Evolutionary conservation across 2,797 vertebrate genomes (phyloP).

Genomic region (Enteromius unitaeniatus): DNA sequence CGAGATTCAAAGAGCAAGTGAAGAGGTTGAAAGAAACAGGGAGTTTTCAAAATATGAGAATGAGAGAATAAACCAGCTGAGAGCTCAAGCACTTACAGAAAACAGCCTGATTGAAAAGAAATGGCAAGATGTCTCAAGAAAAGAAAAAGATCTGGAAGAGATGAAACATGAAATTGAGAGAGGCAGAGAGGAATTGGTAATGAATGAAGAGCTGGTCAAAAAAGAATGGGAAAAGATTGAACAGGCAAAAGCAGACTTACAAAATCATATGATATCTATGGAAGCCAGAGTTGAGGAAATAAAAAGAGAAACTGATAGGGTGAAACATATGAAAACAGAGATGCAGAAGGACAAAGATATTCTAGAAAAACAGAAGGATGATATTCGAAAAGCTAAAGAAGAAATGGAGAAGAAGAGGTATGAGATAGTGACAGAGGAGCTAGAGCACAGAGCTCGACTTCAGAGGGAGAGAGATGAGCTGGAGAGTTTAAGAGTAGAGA

Average conservation of each 20-base stretch:
- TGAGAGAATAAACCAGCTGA: slow-evolving; percentile 52
- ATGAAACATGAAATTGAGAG: slow-evolving; percentile 33
- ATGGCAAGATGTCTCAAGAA: slow-evolving; percentile 46
- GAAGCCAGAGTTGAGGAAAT: slow-evolving; percentile 45
- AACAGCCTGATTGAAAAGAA: slow-evolving; percentile 55
- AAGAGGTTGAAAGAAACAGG: slow-evolving; percentile 50
- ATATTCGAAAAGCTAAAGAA: slow-evolving; percentile 44
- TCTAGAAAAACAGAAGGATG: slow-evolving; percentile 47
- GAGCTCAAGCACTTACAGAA: slow-evolving; percentile 52
- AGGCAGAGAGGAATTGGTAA: slow-evolving; percentile 43
- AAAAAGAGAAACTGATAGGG: slow-evolving; percentile 44
- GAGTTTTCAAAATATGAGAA: slow-evolving; percentile 50
- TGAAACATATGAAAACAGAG: slow-evolving; percentile 40
- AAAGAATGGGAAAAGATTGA: slow-evolving; percentile 54
- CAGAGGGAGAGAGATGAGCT: slow-evolving; percentile 57
- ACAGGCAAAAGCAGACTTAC: slow-evolving; percentile 35
- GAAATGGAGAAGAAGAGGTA: slow-evolving; percentile 54
- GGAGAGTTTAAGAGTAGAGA: slow-evolving; percentile 45
- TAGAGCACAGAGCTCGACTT: slow-evolving; percentile 51
- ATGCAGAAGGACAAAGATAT: slow-evolving; percentile 50
- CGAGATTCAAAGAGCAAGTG: slow-evolving; percentile 50
- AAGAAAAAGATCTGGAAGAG: slow-evolving; percentile 58
- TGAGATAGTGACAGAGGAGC: slow-evolving; percentile 52
- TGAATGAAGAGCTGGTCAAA: slow-evolving; percentile 47
- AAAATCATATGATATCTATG: slow-evolving; percentile 38